A percentile compares a stretch with the other conserved stretches of the same genome.
Conservation (phyloP, 1,140 invertebrate genomes). For the Lordiphosa clarofinis region DNA sequence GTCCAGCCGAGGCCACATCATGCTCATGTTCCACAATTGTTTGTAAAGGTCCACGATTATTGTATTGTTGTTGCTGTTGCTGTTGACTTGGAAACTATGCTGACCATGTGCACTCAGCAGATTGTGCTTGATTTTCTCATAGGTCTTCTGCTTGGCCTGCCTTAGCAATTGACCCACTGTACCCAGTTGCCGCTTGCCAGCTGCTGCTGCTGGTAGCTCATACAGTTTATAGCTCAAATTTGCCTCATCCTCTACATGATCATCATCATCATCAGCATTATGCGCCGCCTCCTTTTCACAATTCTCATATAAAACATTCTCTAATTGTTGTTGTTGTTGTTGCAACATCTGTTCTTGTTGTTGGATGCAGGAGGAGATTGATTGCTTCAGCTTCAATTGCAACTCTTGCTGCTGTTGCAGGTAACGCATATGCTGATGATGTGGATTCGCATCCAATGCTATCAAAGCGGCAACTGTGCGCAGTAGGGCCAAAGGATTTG, state of each 20-base stretch:
- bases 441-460: slow-evolving; percentile 75
- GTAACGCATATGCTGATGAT: slow-evolving; percentile 75
- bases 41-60: slow-evolving; percentile 48
- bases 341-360: slow-evolving; percentile 78
- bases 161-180: slow-evolving; percentile 64
- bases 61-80: slow-evolving; percentile 48
- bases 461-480: slow-evolving; percentile 71
- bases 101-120: slow-evolving; percentile 61
- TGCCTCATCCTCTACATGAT: neutral
- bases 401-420: slow-evolving; percentile 38
- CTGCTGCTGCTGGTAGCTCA: slow-evolving; percentile 6
- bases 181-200: slow-evolving; percentile 31
- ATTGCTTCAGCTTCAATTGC: slow-evolving; percentile 62
- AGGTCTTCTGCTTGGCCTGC: slow-evolving; percentile 71
- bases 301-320: slow-evolving; percentile 59
- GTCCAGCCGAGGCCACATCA: slow-evolving; percentile 66
- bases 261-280: slow-evolving; percentile 17
- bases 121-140: slow-evolving; percentile 75
- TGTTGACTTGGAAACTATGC: slow-evolving; percentile 54
- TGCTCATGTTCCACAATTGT: slow-evolving; percentile 74
- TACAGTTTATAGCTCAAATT: slow-evolving; percentile 9
- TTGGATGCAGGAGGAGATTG: slow-evolving; percentile 74
- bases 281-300: slow-evolving; percentile 41
- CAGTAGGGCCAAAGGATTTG: slow-evolving; percentile 70
- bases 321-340: slow-evolving; percentile 49